These are phyloP conservation scores for Diadegma fenestrale DNA, from an alignment of 2,888 invertebrate genomes.

Conservation along the genomic window DNA sequence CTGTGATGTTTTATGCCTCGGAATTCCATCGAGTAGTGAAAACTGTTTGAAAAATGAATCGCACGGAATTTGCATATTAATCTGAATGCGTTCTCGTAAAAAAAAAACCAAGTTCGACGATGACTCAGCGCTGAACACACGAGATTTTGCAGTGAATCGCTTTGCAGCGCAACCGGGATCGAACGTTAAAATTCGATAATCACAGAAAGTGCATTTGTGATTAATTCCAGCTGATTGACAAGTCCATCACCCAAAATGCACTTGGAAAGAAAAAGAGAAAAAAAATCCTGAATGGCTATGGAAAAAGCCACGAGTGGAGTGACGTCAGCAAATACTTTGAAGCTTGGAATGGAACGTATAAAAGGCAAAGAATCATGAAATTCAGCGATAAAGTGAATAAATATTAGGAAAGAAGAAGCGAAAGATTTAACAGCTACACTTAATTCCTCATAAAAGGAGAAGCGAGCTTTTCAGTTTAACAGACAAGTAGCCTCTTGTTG, in stretches of 20 bases:
- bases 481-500: neutral
- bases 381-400: neutral
- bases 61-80: constrained; percentile 11
- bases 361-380: neutral
- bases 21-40: constrained; percentile 15
- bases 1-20: constrained; percentile 1
- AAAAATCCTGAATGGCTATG: neutral
- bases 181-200: neutral
- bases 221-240: neutral
- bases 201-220: neutral
- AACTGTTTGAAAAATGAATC: constrained; percentile 12
- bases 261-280: neutral
- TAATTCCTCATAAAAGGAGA: neutral
- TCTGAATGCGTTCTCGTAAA: neutral
- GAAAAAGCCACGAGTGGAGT: neutral
- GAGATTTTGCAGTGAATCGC: neutral
- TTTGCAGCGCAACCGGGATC: neutral
- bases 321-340: neutral
- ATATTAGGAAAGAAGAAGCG: neutral
- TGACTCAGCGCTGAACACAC: neutral
- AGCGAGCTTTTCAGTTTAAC: neutral
- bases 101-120: neutral
- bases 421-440: neutral
- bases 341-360: neutral
- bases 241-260: neutral